These are phyloP conservation scores for Temnothorax nylanderi DNA, from an alignment of 1,140 invertebrate genomes.

Conservation along the genomic window DNA sequence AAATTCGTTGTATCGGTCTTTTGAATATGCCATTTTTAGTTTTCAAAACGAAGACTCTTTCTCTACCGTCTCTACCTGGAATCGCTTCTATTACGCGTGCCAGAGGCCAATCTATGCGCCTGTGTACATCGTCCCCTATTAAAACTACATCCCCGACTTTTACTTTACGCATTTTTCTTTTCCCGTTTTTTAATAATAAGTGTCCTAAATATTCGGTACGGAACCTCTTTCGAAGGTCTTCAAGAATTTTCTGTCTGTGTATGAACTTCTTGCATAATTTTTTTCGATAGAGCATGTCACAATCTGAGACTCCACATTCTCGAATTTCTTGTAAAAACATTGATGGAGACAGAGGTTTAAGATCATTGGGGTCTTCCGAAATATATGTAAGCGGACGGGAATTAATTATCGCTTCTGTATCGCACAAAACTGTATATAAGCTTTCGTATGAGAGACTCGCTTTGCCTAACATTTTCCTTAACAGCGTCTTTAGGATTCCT, in stretches of 20 bases:
- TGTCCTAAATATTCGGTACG: neutral
- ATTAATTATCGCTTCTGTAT: conserved; percentile 1
- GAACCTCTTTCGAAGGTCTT: neutral
- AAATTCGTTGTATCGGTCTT: neutral
- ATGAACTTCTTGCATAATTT: neutral
- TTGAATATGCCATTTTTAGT: neutral
- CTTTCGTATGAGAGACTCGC: neutral
- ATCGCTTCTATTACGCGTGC: neutral
- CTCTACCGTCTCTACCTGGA: neutral
- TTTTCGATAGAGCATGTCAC: neutral
- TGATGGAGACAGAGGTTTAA: neutral
- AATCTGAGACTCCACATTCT: neutral
- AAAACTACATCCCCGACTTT: neutral
- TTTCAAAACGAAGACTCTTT: neutral
- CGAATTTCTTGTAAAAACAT: conserved; percentile 4
- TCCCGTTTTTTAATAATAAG: neutral
- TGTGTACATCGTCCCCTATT: neutral
- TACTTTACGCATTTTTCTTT: neutral
- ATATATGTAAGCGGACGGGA: neutral
- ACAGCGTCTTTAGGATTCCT: conserved; percentile 5
- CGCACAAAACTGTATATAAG: neutral
- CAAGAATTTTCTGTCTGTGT: neutral
- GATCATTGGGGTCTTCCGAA: neutral
- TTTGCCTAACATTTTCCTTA: conserved; percentile 1
- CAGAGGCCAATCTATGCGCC: neutral